Conservation (phyloP, 2,888 invertebrate species). For the Ophion costatus region DNA sequence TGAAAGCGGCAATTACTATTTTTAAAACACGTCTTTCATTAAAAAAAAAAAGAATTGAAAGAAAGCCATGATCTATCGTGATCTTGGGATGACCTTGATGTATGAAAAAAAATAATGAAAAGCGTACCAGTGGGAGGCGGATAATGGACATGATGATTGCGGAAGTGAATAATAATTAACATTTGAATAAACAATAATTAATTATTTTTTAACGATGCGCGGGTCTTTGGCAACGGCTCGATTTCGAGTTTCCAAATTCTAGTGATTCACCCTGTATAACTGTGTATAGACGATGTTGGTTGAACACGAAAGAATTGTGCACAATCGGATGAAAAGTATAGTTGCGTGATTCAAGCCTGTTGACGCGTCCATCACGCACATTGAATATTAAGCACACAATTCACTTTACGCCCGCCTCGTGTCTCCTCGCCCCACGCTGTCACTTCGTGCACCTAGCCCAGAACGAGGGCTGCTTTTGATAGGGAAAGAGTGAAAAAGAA, state of each 20-base stretch:
- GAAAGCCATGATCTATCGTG: no score
- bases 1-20: no score
- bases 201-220: no score
- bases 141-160: no score
- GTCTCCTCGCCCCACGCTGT: slow-evolving; percentile 15
- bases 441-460: neutral
- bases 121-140: no score
- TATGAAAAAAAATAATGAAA: no score
- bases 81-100: no score
- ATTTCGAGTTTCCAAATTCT: neutral
- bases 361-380: slow-evolving; percentile 58
- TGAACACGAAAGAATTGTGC: slow-evolving; percentile 30
- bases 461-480: neutral
- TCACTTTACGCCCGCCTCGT: slow-evolving; percentile 19
- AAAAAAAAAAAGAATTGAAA: no score
- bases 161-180: no score
- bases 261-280: neutral
- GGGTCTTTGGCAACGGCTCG: no score
- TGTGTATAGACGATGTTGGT: neutral
- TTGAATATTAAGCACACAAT: slow-evolving; percentile 57
- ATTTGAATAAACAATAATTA: no score
- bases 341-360: slow-evolving; percentile 64
- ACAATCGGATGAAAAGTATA: slow-evolving; percentile 53
- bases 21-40: no score
- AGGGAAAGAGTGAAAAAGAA: neutral